Conservation (phyloP, 2,888 invertebrate genomes). For the Strigamia transsilvanica region DNA sequence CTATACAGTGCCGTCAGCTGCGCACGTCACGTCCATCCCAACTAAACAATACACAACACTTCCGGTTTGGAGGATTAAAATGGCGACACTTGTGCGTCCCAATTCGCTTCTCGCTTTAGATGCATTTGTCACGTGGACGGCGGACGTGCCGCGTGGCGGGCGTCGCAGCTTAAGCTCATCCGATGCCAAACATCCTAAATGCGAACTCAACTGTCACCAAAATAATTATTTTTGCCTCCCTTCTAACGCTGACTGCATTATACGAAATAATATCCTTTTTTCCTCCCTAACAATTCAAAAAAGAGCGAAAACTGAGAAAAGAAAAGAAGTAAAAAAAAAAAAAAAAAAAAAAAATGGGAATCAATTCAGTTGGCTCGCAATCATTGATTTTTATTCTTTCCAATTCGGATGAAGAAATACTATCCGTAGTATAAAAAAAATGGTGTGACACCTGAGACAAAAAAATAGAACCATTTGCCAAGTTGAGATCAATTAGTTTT, state of each 20-base stretch:
- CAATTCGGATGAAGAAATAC: conserved; percentile 32
- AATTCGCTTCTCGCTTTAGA: conserved; percentile 28
- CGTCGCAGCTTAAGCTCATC: conserved; percentile 42
- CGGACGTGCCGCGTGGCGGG: conserved; percentile 37
- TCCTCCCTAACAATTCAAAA: neutral
- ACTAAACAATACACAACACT: conserved; percentile 5
- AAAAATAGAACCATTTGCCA: conserved; percentile 21
- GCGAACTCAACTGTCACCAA: conserved; percentile 32
- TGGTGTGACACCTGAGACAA: conserved; percentile 39
- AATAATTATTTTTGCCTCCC: conserved; percentile 29
- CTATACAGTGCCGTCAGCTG: conserved; percentile 7
- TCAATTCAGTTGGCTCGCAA: conserved; percentile 34
- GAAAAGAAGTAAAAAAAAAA: neutral
- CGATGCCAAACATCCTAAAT: conserved; percentile 23
- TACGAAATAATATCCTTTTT: conserved; percentile 27
- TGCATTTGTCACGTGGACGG: conserved; percentile 42
- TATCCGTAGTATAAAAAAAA: conserved; percentile 5
- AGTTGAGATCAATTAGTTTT: conserved; percentile 42
- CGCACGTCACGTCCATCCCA: conserved; percentile 17
- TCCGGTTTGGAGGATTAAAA: conserved; percentile 37
- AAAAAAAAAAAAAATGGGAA: conserved; percentile 1
- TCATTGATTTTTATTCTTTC: conserved; percentile 39
- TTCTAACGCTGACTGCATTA: neutral
- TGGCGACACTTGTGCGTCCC: conserved; percentile 35
- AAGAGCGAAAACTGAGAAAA: neutral